phyloP scores from a whole-genome alignment of 2,888 invertebrate genomes.

The Steromphala cineraria region DNA sequence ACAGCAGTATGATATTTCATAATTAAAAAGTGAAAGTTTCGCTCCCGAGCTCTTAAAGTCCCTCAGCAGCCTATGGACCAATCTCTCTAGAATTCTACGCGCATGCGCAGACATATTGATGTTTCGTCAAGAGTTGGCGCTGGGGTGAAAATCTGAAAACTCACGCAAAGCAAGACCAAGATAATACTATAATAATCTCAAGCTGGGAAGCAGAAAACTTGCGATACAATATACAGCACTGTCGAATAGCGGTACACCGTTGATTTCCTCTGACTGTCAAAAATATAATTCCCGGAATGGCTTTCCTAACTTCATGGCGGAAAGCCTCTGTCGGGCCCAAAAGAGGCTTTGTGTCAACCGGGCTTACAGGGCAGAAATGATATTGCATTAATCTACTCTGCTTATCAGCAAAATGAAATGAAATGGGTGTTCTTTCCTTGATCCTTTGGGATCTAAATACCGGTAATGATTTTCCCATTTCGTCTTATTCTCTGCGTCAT shows the following conservation, averaged over 20 bases:
- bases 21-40: conserved; percentile 19
- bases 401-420: conserved; percentile 22
- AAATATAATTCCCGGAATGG: conserved; percentile 17
- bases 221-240: conserved; percentile 9
- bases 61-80: neutral
- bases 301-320: neutral
- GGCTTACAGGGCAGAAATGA: conserved; percentile 16
- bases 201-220: neutral
- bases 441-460: conserved; percentile 14
- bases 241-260: neutral
- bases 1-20: conserved; percentile 13
- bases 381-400: conserved; percentile 24
- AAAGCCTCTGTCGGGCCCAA: neutral
- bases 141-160: neutral
- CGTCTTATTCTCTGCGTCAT: neutral
- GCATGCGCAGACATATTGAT: conserved; percentile 16
- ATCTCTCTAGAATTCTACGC: neutral
- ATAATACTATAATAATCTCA: conserved; percentile 9
- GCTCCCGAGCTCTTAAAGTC: neutral
- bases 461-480: conserved; percentile 21
- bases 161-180: neutral
- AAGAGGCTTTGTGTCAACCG: conserved; percentile 24
- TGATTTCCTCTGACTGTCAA: conserved; percentile 13
- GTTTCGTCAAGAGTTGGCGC: neutral
- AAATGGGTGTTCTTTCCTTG: conserved; percentile 22